Evolutionary conservation across 2,113 vertebrate species (phyloP), one percentile per base, ranked within the genome.

Genomic region (Gobius niger): DNA sequence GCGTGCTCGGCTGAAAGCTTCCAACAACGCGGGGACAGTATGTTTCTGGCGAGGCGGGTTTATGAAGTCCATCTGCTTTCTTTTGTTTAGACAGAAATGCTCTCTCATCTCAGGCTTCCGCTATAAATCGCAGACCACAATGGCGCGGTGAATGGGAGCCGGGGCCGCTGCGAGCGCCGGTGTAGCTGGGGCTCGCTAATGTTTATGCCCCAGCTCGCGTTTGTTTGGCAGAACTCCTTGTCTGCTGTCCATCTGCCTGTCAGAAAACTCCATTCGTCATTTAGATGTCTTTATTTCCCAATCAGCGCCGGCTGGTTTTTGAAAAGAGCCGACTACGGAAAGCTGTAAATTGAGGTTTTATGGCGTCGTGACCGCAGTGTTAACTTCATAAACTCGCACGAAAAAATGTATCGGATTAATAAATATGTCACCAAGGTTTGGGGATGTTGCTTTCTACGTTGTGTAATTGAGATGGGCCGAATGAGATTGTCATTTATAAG

Each of bases 41-140:
- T 87, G 80, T 85, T 90, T 88, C 88, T 85, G 6, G 75, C 75
- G 82, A 79, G 83, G 50, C 16, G 65, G 81, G 73, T 82, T 88
- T 83, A 87, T 83, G 80, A 85, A 89, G 87, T 91, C 90, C 91
- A 91, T 92, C 90, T 92, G 91, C 90, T 91, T 89, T 91, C 81
- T 88, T 34, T 90, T 91, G 89, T 91, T 90, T 85, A 77, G 73
- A 87, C 66, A 72, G 79, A 84, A 86, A 84, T 82, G 81, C 80
- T 87, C 84, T 82, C 86, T 85, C 86, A 82, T 87, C 80, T 81
- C 71, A 78, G 68, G 81, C 85, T 85, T 84, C 84, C 81, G 82
- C 84, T 81, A 72, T 89, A 88, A 90, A 89, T 90, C 84, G 82
- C 75, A 85, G 69, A 86, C 87, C 85, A 79, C 80, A 88, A 86